Base-by-base conservation (phyloP, 2,888 invertebrate species). In the Metalampra italica region DNA sequence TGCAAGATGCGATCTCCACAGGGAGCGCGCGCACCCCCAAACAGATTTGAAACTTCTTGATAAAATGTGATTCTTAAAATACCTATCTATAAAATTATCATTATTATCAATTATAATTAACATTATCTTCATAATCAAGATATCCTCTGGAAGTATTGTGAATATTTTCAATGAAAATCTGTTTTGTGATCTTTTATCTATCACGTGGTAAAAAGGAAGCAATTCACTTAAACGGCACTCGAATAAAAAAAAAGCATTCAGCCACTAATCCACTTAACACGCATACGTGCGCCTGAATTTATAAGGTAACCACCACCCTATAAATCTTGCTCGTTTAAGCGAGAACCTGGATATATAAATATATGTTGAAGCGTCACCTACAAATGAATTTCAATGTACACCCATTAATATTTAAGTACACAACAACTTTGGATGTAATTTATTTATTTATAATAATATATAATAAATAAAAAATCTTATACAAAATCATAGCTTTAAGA, bases 241-340 rank as follows among this genome's bases (percentile, higher is more conserved):
- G 29, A 29, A 42, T 9, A 11, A 46, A 46, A 46, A 57, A 54
- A 53, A 47, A 53, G 49, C 49, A 54, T 51, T 55, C 54, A 53
- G 49, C 52, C 52, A 60, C 57, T 64, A 65, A 67, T 62, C 65
- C 63, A 59, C 64, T 65, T 62, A 65, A 55, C 53, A 50, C 53
- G 57, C 59, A 61, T 60, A 63, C 66, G 68, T 64, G 63, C 58
- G 56, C 54, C 53, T 56, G 68, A 68, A 70, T 70, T 65, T 68
- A 64, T 67, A 62, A 57, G 55, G 64, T 58, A 59, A 62, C 63
- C 60, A 53, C 63, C 57, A 55, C 62, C 63, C 57, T 60, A 68
- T 69, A 70, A 66, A 71, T 69, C 68, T 61, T 49, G 42, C 49
- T 48, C 52, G 43, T 54, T 51, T 50, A 45, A 36, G 37, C 49